Base-by-base conservation (phyloP, 2,113 vertebrate species). In the Butorides virescens region DNA sequence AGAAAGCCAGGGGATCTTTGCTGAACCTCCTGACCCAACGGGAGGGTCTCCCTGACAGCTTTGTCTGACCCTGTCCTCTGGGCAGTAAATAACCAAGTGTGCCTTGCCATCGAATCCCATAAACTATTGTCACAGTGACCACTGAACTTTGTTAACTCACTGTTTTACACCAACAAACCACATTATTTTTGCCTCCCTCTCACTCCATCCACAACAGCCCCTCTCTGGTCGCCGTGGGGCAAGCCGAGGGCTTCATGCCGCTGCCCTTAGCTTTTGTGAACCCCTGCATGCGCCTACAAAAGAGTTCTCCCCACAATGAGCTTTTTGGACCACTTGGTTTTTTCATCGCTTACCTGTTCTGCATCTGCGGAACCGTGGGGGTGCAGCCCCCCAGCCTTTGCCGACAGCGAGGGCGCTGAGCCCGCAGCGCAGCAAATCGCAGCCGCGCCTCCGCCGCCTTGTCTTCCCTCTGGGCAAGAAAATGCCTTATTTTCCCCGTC, bases 241-340 rank as follows among this genome's bases (percentile, higher is more conserved):
- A n/a, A 53, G 61, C 52, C 52, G 8, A 12, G 29, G 44, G 44
- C 4, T 36, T 11, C 37, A 9, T 32, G 15, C 44, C 2, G 7
- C 55, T n/a, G 4, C 19, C 26, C 5, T 32, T 32, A 27, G 56
- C 19, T 37, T 22, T 52, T 27, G 65, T 22, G 65, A 53, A 27
- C 23, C 34, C 23, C 4, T 34, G 8, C 8, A 0, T 7, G 5
- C 9, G 10, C 39, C 65, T 62, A 19, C 27, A 0, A 4, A 19
- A 10, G 47, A 11, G 29, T 10, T 47, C 29, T 34, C 75, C 18
- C 8, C 15, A 7, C 23, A 7, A 9, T 3, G 25, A 7, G 37
- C 19, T 56, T 56, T 65, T 25, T 49, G 58, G 39, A 80, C 55
- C 29, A 7, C 55, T 15, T 36, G 44, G 32, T 17, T n/a, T 47